phyloP scores from a whole-genome alignment of 2,888 invertebrate species.

The Tetropium fuscum region DNA sequence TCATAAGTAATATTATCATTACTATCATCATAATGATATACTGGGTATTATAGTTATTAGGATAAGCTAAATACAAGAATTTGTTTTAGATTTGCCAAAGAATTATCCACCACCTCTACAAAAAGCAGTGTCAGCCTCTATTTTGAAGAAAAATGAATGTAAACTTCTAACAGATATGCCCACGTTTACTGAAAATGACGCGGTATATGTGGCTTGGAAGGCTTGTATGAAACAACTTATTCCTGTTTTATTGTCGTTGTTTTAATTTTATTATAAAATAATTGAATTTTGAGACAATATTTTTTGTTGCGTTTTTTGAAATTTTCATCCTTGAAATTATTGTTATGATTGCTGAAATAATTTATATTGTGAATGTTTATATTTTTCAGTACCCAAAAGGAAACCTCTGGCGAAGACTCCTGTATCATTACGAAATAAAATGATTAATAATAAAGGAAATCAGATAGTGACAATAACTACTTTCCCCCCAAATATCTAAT shows the following conservation, averaged over 20 bases:
- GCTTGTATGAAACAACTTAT: constrained; percentile 51
- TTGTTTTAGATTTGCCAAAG: constrained; percentile 56
- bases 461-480: constrained; percentile 37
- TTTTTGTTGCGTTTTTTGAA: not conserved
- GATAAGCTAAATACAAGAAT: too few species aligned
- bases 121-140: constrained; percentile 60
- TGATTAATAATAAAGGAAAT: constrained; percentile 13
- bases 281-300: not conserved
- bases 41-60: too few species aligned
- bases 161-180: constrained; percentile 39
- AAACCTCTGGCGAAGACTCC: constrained; percentile 33
- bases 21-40: too few species aligned
- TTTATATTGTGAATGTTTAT: not conserved
- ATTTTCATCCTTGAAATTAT: too few species aligned
- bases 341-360: not conserved
- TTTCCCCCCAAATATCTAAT: constrained; percentile 9
- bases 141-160: constrained; percentile 50
- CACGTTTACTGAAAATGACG: constrained; percentile 48
- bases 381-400: constrained; percentile 44
- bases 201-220: constrained; percentile 56
- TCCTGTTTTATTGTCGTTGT: constrained; percentile 6
- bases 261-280: not conserved
- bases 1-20: too few species aligned
- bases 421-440: constrained; percentile 2
- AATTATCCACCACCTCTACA: constrained; percentile 59